These are phyloP conservation scores for Ictidomys tridecemlineatus DNA, from an alignment of 2,113 vertebrate genomes.

Conservation along the genomic window DNA sequence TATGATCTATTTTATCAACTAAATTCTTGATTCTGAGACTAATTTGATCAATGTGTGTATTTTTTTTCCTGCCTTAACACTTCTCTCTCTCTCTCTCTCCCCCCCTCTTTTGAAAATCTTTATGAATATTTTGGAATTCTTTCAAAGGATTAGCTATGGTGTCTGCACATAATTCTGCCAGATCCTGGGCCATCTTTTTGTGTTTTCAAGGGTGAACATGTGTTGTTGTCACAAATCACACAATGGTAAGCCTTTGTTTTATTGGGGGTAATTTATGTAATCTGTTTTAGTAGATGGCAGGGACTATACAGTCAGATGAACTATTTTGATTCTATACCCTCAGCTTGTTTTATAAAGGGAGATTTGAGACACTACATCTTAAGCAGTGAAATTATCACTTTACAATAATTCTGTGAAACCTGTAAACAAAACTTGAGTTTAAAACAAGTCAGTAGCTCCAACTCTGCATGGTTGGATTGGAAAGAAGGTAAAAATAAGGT, in stretches of 20 bases:
- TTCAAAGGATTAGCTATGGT: conserved; percentile 73
- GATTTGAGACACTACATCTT: conserved; percentile 53
- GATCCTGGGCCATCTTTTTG: conserved; percentile 46
- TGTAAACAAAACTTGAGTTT: conserved; percentile 35
- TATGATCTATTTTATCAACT: conserved; percentile 12
- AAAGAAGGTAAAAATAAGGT: neutral
- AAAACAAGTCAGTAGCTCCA: conserved; percentile 11
- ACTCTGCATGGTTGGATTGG: neutral
- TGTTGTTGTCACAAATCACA: conserved; percentile 68
- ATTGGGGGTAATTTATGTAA: conserved; percentile 68
- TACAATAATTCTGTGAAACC: conserved; percentile 31
- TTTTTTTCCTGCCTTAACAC: conserved; percentile 24
- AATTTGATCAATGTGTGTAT: conserved; percentile 32
- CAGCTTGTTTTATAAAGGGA: conserved; percentile 40
- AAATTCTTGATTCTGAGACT: conserved; percentile 12
- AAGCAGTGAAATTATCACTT: conserved; percentile 49
- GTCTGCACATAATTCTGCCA: conserved; percentile 63
- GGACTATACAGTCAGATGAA: conserved; percentile 72
- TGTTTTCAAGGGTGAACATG: conserved; percentile 68
- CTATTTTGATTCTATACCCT: conserved; percentile 34
- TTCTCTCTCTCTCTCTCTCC: neutral
- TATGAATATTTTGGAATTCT: conserved; percentile 56
- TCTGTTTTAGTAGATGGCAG: conserved; percentile 67
- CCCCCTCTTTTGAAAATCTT: neutral
- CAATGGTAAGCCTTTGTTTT: conserved; percentile 69